Evolutionary conservation across 2,797 vertebrate species (phyloP), one percentile per base, ranked within the genome.

Genomic region (Gambelia wislizenii): DNA sequence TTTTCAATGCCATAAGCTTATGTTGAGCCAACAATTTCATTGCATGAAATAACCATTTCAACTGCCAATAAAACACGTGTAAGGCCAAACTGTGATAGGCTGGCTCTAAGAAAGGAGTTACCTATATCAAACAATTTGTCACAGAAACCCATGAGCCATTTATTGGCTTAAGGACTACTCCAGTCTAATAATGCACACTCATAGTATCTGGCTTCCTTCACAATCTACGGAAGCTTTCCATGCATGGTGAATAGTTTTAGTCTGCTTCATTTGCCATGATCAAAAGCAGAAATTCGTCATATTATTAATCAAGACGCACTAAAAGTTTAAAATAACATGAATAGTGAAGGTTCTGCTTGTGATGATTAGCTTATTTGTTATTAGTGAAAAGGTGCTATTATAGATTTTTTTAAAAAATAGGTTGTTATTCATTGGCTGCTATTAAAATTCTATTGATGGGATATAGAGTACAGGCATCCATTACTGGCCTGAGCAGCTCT

Each of bases 1-100:
- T 84, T 84, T 87, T 56, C 59, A 89, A 84, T 78, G 27, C 25
- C 44, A 67, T 33, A 76, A 22, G 9, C 22, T 52, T 83, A 42
- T 78, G 54, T 42, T 54, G 7, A 69, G 61, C 7, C 74, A 88
- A 77, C 13, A 36, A 30, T 44, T 69, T n/a, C 18, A 18, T 8
- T 33, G 18, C 10, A 67, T 20, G 52, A 75, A 89, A 61, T 80
- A 81, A 61, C n/a, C 25, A 81, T 33, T 9, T 39, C 44, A 74
- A 75, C 42, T 39, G 27, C 27, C 27, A 81, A 47, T 42, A 39
- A 47, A 74, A 79, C 47, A 74, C 59, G 27, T n/a, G 42, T 36
- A 75, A 52, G 30, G 27, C 7, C 44, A 86, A 67, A 54, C 22
- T 85, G 74, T 79, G n/a, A 81, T 84, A 81, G 36, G 3, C 10